Conservation (phyloP, 2,888 invertebrate species). For the Athetis lepigone region DNA sequence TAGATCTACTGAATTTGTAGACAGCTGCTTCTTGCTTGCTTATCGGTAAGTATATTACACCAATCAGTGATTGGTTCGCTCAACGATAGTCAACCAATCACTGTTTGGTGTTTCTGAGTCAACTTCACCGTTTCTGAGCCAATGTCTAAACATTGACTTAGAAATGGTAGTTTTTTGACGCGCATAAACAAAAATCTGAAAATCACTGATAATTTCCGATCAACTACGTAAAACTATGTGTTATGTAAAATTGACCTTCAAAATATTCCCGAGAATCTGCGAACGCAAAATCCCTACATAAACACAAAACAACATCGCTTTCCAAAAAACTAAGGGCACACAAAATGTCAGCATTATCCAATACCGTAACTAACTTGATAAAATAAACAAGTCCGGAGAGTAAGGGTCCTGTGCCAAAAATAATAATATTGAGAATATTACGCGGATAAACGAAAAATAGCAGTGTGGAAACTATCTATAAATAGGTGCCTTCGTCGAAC, state of each 20-base stretch:
- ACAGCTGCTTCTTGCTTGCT: too few relatives aligned
- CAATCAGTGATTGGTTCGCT: too few relatives aligned
- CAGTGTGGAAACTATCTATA: not conserved
- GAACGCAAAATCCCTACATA: conserved; percentile 4
- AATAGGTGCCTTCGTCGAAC: too few relatives aligned
- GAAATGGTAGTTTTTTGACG: too few relatives aligned
- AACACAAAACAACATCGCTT: conserved; percentile 1
- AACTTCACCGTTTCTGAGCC: not conserved
- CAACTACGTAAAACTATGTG: not conserved
- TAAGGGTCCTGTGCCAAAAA: not conserved
- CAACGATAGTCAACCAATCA: too few relatives aligned
- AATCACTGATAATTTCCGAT: not conserved
- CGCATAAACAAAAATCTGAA: not conserved
- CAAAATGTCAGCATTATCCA: conserved; percentile 8
- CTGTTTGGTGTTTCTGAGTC: too few relatives aligned
- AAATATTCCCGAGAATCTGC: not conserved
- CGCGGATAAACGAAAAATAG: not conserved
- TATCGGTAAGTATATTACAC: too few relatives aligned
- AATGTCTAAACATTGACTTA: not conserved
- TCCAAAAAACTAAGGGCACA: conserved; percentile 9
- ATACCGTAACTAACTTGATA: conserved; percentile 36
- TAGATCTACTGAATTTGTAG: too few relatives aligned
- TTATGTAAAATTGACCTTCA: not conserved
- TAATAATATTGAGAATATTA: not conserved
- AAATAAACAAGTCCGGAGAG: conserved; percentile 6